A percentile compares a stretch with the other conserved stretches of the same genome.
phyloP scores from a whole-genome alignment of 2,797 vertebrate species.

The Tiaroga cobitis region DNA sequence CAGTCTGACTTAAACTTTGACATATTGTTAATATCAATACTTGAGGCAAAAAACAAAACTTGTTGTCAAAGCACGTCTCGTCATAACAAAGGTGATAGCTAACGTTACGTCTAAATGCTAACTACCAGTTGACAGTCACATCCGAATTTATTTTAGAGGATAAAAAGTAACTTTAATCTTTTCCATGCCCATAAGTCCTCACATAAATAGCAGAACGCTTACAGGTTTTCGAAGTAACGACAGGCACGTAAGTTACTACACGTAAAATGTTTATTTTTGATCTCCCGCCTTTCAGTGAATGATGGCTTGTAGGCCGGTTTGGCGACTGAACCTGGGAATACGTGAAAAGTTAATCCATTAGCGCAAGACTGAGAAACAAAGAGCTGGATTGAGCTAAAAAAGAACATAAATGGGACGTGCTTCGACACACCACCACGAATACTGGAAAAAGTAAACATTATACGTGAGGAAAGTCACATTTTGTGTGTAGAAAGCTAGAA shows the following conservation, averaged over 20 bases:
- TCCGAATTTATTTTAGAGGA: not conserved
- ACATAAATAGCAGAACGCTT: not conserved
- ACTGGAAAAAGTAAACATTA: not conserved
- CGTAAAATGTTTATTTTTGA: conserved; percentile 61
- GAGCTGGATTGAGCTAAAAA: no score
- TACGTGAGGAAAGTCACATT: not conserved
- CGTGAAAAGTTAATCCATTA: not conserved
- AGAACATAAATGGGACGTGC: not conserved
- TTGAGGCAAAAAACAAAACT: not conserved
- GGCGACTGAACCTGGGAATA: conserved; percentile 12
- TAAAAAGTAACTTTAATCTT: not conserved
- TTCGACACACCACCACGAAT: not conserved
- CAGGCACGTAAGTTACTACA: not conserved
- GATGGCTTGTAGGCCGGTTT: conserved; percentile 30
- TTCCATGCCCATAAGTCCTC: no score
- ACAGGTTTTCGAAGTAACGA: not conserved
- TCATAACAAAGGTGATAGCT: conserved; percentile 8
- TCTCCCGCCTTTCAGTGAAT: conserved; percentile 78
- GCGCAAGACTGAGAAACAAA: not conserved
- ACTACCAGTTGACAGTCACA: not conserved
- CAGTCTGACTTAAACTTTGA: not conserved
- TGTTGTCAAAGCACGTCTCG: not conserved
- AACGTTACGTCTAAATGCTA: not conserved
- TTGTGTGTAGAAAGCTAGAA: no score
- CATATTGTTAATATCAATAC: not conserved